Conservation (phyloP, 2,888 invertebrate genomes). For the Eupithecia subfuscata region DNA sequence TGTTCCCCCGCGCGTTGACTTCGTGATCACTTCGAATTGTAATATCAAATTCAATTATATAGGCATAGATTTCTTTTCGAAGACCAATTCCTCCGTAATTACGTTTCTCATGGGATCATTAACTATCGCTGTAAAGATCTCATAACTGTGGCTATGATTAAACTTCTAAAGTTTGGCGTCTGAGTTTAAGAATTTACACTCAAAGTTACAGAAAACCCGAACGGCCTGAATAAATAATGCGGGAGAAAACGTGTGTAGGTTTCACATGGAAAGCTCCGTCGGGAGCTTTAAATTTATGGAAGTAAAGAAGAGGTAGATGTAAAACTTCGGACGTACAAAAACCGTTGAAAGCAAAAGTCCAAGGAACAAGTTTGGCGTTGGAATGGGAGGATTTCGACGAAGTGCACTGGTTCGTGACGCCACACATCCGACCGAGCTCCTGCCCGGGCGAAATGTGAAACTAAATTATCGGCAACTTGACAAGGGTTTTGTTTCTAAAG, state of each 20-base stretch:
- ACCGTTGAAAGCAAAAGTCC: constrained; percentile 60
- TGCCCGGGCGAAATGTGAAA: constrained; percentile 8
- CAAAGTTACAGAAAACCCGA: not conserved
- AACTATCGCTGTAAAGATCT: constrained; percentile 18
- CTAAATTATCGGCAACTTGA: constrained; percentile 31
- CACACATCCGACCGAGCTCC: constrained; percentile 55
- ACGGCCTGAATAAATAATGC: constrained; percentile 28
- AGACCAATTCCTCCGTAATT: constrained; percentile 26
- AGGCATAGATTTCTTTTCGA: constrained; percentile 20
- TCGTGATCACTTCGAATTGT: constrained; percentile 11
- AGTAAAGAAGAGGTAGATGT: constrained; percentile 27
- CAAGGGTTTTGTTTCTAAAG: constrained; percentile 6
- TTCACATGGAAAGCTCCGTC: constrained; percentile 33
- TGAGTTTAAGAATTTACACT: constrained; percentile 9
- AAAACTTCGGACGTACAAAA: constrained; percentile 39
- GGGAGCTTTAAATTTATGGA: constrained; percentile 37
- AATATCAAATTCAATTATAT: constrained; percentile 14
- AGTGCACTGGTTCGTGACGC: constrained; percentile 69
- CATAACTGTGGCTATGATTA: not conserved
- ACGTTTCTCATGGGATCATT: constrained; percentile 24
- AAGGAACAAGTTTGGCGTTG: constrained; percentile 53
- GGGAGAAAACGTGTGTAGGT: constrained; percentile 33
- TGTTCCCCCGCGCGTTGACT: constrained; percentile 29
- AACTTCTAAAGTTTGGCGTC: not conserved
- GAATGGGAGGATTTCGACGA: constrained; percentile 62